These are phyloP conservation scores for Aurelia aurita complex sp. Pacific DNA, from an alignment of 30 jellyfish, hydroid and myxozoan species.

Conservation along the genomic window DNA sequence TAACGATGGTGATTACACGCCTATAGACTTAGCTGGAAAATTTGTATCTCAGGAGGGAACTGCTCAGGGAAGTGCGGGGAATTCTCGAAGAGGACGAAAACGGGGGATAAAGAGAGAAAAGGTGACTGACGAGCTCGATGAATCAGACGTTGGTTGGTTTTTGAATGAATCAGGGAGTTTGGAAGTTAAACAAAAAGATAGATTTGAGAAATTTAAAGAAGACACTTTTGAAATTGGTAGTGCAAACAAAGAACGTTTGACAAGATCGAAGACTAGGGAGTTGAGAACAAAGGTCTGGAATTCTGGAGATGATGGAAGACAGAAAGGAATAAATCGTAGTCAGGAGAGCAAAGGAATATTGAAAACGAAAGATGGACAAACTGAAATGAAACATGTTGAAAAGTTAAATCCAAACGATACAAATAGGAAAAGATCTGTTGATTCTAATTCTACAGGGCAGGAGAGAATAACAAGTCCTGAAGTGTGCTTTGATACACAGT, in stretches of 20 bases:
- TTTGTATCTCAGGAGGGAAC: background rate
- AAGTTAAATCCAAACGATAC: background rate
- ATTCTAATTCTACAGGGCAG: background rate
- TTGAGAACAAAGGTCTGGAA: background rate
- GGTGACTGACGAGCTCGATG: background rate
- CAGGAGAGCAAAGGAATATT: background rate
- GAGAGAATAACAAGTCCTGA: no score
- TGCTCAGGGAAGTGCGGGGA: background rate
- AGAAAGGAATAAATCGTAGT: background rate
- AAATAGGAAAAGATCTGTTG: background rate
- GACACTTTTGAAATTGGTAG: background rate
- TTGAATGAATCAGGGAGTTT: conserved; percentile 36
- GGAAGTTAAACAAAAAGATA: conserved; percentile 4
- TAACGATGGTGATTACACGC: conserved; percentile 50
- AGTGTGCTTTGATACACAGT: no score
- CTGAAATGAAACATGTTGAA: background rate
- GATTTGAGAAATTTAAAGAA: background rate
- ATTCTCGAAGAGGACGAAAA: background rate
- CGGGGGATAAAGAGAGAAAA: background rate
- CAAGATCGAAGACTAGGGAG: conserved; percentile 4
- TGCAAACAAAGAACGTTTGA: background rate
- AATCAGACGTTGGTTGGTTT: conserved; percentile 34
- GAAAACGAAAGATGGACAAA: background rate
- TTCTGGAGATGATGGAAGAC: background rate
- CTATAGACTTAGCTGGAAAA: conserved; percentile 18